These are phyloP conservation scores for Jacana jacana DNA, from an alignment of 2,113 vertebrate genomes.

Conservation along the genomic window DNA sequence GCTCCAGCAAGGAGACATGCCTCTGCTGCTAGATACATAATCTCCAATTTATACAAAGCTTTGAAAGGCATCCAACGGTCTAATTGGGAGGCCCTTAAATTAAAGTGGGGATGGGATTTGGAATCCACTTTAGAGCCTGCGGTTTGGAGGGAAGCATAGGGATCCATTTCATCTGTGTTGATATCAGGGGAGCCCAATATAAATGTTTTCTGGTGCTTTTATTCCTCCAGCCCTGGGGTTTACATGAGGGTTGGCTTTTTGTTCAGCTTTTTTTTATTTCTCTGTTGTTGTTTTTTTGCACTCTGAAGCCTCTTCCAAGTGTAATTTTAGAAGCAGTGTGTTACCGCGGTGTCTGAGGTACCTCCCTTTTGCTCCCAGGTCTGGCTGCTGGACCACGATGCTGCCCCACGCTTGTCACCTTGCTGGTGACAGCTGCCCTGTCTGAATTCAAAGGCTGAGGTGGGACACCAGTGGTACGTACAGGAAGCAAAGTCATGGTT, in stretches of 20 bases:
- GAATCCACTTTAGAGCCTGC: slow-evolving; percentile 57
- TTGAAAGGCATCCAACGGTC: slow-evolving; percentile 50
- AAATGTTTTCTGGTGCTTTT: slow-evolving; percentile 46
- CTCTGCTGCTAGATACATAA: slow-evolving; percentile 25
- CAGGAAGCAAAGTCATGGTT: neutral
- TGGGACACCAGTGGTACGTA: accelerated
- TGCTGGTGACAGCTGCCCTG: neutral
- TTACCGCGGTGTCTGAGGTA: neutral
- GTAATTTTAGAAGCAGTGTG: neutral
- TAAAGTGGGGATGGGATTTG: slow-evolving; percentile 56
- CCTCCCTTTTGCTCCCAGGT: neutral
- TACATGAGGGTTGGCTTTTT: slow-evolving; percentile 16
- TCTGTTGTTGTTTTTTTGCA: neutral
- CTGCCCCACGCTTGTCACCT: neutral
- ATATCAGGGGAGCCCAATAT: slow-evolving; percentile 33
- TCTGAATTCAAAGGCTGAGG: no score
- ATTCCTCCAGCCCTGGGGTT: slow-evolving; percentile 30
- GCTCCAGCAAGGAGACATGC: neutral
- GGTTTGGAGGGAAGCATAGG: slow-evolving; percentile 45
- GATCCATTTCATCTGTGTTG: slow-evolving; percentile 60
- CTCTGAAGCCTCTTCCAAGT: slow-evolving; percentile 1
- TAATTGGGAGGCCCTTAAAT: slow-evolving; percentile 62
- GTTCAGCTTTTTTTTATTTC: neutral
- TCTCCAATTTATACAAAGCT: slow-evolving; percentile 43
- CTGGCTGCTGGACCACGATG: neutral